These are phyloP conservation scores for Alethe diademata DNA, from an alignment of 2,113 vertebrate species.

Conservation along the genomic window DNA sequence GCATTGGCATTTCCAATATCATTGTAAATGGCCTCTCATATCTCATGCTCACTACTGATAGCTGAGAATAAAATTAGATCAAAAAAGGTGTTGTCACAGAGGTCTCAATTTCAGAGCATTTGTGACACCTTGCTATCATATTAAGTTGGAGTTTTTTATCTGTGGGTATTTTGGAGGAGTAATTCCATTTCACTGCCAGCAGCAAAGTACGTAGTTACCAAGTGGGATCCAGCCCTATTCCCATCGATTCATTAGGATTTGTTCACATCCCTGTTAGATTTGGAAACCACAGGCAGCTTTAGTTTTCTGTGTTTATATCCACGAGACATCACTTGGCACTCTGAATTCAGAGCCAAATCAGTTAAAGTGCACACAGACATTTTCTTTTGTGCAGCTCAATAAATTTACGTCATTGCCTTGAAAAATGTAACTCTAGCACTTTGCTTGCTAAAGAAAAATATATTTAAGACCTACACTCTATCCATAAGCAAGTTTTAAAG, in stretches of 20 bases:
- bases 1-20: not conserved
- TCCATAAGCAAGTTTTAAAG: not conserved
- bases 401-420: not conserved
- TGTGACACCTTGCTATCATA: not conserved
- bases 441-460: not conserved
- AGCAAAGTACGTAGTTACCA: not conserved
- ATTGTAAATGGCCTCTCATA: not conserved
- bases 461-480: not conserved
- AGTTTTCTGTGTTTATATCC: not conserved
- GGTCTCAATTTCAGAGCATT: not conserved
- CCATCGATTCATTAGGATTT: not conserved
- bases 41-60: not conserved
- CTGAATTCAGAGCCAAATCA: not conserved
- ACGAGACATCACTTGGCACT: not conserved
- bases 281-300: not conserved
- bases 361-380: not conserved
- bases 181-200: not conserved
- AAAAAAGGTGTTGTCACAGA: not conserved
- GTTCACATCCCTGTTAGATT: not conserved
- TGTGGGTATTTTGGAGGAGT: not conserved
- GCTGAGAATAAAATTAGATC: not conserved
- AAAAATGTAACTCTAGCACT: not conserved
- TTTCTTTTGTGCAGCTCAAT: not conserved
- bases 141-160: rapidly evolving
- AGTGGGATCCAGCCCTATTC: not conserved